A percentile compares a stretch with the other conserved stretches of the same genome.
Evolutionary conservation across 30 jellyfish, hydroid and myxozoan species (phyloP).

Genomic region (Hydra vulgaris): DNA sequence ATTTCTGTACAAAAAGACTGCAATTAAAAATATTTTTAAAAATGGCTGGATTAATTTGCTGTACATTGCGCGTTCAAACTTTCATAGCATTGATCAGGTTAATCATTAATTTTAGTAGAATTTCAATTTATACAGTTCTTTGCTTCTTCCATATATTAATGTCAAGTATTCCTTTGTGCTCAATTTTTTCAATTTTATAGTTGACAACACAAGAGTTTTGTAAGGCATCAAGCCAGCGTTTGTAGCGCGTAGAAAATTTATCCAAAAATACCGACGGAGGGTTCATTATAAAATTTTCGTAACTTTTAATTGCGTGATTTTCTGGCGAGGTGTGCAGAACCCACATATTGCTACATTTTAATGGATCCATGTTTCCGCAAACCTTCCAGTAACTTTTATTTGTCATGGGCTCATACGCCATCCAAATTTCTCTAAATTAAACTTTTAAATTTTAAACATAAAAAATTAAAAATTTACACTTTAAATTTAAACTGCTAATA

Average conservation of each 20-base stretch:
- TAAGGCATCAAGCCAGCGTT: constrained; percentile 14
- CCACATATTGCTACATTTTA: constrained; percentile 25
- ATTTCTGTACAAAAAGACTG: no score
- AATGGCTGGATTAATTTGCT: no score
- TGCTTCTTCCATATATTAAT: neutral
- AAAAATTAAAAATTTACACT: no score
- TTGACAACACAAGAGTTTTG: constrained; percentile 2
- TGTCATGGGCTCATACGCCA: constrained; percentile 1
- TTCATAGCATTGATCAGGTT: no score
- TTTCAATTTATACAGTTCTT: neutral
- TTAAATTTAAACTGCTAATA: no score
- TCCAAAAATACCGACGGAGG: constrained; percentile 20
- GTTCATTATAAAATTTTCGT: constrained; percentile 13
- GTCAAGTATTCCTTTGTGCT: constrained; percentile 3
- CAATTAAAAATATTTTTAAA: no score
- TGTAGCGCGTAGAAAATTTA: constrained; percentile 9
- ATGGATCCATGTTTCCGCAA: constrained; percentile 22
- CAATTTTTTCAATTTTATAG: neutral
- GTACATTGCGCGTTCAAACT: no score
- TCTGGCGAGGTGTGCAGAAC: constrained; percentile 1
- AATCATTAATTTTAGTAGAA: no score
- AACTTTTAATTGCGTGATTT: constrained; percentile 13
- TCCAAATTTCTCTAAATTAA: constrained; percentile 22
- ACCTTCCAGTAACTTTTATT: constrained; percentile 18
- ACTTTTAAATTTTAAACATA: neutral